Conservation (phyloP, 2,888 invertebrate genomes). For the Syrphus vitripennis region DNA sequence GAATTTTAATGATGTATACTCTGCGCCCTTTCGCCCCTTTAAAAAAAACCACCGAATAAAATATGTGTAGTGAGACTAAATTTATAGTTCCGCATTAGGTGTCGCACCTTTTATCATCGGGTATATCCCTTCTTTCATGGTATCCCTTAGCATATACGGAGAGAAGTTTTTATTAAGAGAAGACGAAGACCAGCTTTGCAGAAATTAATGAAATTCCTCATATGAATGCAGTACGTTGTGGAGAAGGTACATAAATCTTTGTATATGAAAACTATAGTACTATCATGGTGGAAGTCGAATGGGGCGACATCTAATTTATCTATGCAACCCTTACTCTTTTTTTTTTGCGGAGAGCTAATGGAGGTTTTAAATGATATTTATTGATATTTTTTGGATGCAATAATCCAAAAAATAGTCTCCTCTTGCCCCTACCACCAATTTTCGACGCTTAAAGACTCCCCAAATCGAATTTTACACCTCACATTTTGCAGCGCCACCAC, state of each 20-base stretch:
- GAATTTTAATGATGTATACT: constrained; percentile 57
- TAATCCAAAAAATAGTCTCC: too few relatives aligned
- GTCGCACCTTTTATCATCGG: constrained; percentile 50
- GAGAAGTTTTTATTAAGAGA: not conserved
- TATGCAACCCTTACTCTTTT: too few relatives aligned
- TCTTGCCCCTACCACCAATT: too few relatives aligned
- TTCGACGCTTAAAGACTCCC: too few relatives aligned
- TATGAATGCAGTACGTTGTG: not conserved
- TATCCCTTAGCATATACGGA: constrained; percentile 7
- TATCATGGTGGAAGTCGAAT: too few relatives aligned
- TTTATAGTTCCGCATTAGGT: constrained; percentile 58
- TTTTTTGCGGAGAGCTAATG: too few relatives aligned
- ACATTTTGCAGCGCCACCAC: too few relatives aligned
- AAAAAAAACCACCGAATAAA: constrained; percentile 5
- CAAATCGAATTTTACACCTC: too few relatives aligned
- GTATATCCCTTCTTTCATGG: not conserved
- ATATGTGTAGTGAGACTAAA: constrained; percentile 25
- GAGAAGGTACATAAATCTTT: not conserved
- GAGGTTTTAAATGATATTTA: too few relatives aligned
- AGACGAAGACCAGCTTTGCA: not conserved
- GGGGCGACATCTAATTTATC: too few relatives aligned
- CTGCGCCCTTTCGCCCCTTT: not conserved
- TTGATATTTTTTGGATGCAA: too few relatives aligned
- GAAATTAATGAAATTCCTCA: constrained; percentile 46
- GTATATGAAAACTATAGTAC: too few relatives aligned